Base-by-base conservation (phyloP, 2,888 invertebrate genomes). In the Philhelius pedissequus region DNA sequence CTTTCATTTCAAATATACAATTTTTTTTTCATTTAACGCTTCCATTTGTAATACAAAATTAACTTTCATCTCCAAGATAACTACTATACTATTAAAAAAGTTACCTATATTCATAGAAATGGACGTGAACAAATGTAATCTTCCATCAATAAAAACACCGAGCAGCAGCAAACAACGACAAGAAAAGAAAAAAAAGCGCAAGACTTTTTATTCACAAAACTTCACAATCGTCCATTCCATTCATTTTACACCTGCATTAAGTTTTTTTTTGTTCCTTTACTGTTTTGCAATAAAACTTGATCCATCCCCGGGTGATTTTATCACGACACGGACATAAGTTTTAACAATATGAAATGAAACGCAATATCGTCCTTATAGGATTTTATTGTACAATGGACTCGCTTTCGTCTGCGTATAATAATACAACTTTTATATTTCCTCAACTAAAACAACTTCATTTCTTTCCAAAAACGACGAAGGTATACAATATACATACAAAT, bases 321-420 rank as follows among this genome's bases (percentile, higher is more conserved):
- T 64, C 40, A 20, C 13, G 48, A 15, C 40, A 20, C 13, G 48
- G 20, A 66, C 66, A 66, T 75, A 52, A 80, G 69, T 79, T 50
- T 69, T 30, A 27, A 45, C 50, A 35, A 30, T 35, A 43, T 50
- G 32, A 77, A 75, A 68, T 69, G 45, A 50, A 62, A 62, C 66
- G 77, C 58, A 71, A 60, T 58, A 66, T 64, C 22, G 60, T 66
- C 52, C 18, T 69, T 71, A 50, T 11, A 48, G n/a, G 69, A 66
- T 84, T 84, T 84, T 84, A 84, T 75, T 70, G 80, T 62, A 9
- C 66, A 74, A 73, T 56, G 56, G 56, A 35, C 56, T 56, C 20
- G n/a, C 48, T 13, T n/a, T 18, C 25, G 27, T 56, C 52, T n/a
- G 13, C n/a, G 18, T 62, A n/a, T n/a, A n/a, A n/a, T 62, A 60